Evolutionary conservation across 1,140 invertebrate species (phyloP), one percentile per base, ranked within the genome.

Genomic region (Episyrphus balteatus): DNA sequence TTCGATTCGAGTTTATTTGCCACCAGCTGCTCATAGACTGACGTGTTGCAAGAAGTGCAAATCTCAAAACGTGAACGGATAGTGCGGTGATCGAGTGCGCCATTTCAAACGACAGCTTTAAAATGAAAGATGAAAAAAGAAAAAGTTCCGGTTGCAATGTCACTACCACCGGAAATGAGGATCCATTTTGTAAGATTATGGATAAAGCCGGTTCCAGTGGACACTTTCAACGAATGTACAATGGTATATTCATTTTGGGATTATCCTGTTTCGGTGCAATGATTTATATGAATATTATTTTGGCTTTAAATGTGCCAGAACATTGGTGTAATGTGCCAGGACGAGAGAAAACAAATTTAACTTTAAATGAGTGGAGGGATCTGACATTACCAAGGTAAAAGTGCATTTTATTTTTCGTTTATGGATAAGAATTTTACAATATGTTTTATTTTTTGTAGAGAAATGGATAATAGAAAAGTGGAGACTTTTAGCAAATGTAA

Each of bases 311-410:
- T 13, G 62, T 71, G 47, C 76, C 75, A 1, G 71, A 76, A 33
- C 75, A 77, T 47, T 76, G 75, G 75, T 78, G 76, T 50, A 58
- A 67, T 31, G 73, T 76, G 12, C 67, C 73, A 1, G 73, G 74
- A 15, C 57, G 67, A 26, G 66, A 71, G 21, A 46, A 54, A 2
- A 67, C 70, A 3, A 74, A 75, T 54, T 66, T 67, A 18, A 63
- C 70, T 1, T n/a, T 69, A 13, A 58, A 68, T 5, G 50, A 73
- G 49, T 76, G 75, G 75, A 71, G 69, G 38, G 53, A 58, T 5
- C 47, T 73, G 5, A 74, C 70, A 8, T 53, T 76, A 50, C 74
- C 74, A 40, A 72, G 61, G 73, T 74, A 52, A 60, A 18, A 32
- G 5, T 44, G 15, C 21, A 17, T 15, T 32, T 44, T n/a, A 42